A percentile compares a stretch with the other conserved stretches of the same genome.
Conservation (phyloP, 2,797 vertebrate species). For the Poecilia picta region DNA sequence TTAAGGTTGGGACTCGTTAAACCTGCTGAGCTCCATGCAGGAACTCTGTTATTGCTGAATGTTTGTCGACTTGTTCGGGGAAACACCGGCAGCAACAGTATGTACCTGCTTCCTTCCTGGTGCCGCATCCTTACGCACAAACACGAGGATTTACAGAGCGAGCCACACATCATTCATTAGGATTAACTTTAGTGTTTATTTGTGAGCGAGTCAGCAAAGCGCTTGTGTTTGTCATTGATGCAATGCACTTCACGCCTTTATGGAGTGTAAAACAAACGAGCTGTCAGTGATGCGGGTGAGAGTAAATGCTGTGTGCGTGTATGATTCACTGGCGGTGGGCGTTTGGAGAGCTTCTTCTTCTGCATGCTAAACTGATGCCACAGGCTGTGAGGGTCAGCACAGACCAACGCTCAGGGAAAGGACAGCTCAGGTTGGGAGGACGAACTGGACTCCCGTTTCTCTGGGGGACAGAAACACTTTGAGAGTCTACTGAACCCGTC, state of each 20-base stretch:
- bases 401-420: slow-evolving; percentile 32
- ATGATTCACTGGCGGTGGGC: slow-evolving; percentile 70
- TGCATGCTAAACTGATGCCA: slow-evolving; percentile 65
- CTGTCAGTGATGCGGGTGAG: slow-evolving; percentile 59
- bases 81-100: background rate
- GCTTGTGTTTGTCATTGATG: slow-evolving; percentile 72
- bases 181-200: slow-evolving; percentile 62
- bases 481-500: background rate
- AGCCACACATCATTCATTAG: slow-evolving; percentile 45
- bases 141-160: slow-evolving; percentile 24
- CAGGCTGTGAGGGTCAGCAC: slow-evolving; percentile 54
- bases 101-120: background rate
- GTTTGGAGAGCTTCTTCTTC: slow-evolving; percentile 62
- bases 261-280: slow-evolving; percentile 74
- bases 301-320: slow-evolving; percentile 59
- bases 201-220: slow-evolving; percentile 55
- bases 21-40: slow-evolving; percentile 36
- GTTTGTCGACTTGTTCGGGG: background rate
- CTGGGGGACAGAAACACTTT: background rate
- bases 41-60: slow-evolving; percentile 12
- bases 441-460: slow-evolving; percentile 24
- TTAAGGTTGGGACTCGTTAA: slow-evolving; percentile 33
- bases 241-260: slow-evolving; percentile 66
- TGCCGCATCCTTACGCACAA: background rate
- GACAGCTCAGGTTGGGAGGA: slow-evolving; percentile 20